Evolutionary conservation across 2,888 invertebrate species (phyloP).

Genomic region (Morinoia aosen): DNA sequence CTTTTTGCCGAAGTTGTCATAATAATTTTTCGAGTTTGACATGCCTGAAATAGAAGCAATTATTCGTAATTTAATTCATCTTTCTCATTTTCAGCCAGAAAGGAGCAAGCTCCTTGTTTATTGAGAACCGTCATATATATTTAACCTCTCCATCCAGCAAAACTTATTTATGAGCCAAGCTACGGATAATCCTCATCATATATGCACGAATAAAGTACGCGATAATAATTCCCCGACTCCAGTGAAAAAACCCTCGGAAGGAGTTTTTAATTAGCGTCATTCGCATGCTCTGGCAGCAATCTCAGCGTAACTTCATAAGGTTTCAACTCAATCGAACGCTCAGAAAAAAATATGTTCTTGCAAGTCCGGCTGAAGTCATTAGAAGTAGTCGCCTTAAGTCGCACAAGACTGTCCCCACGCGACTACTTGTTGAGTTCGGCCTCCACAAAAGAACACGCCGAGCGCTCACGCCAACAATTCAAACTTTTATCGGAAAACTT

Average conservation of each 20-base stretch:
- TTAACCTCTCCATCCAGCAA: not conserved
- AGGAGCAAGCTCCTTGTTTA: too few relatives aligned
- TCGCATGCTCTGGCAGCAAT: not conserved
- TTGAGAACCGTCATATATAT: too few relatives aligned
- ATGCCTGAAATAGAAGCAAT: too few relatives aligned
- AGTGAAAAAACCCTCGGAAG: not conserved
- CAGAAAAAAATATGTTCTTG: not conserved
- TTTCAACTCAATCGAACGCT: not conserved
- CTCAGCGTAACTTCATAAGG: not conserved
- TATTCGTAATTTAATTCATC: too few relatives aligned
- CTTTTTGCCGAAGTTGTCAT: too few relatives aligned
- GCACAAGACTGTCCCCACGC: constrained; percentile 18
- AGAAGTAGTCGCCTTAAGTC: constrained; percentile 23
- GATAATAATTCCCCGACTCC: not conserved
- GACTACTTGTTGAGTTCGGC: constrained; percentile 42
- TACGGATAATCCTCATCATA: not conserved
- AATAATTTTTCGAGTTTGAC: too few relatives aligned
- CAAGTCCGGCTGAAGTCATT: constrained; percentile 20
- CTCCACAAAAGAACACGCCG: constrained; percentile 48
- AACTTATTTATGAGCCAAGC: not conserved
- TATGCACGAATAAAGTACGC: not conserved
- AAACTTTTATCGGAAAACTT: constrained; percentile 53
- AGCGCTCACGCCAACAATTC: constrained; percentile 51
- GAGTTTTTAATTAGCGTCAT: not conserved
- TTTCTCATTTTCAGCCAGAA: too few relatives aligned